A percentile compares a stretch with the other conserved stretches of the same genome.
phyloP scores from a whole-genome alignment of 2,888 invertebrate genomes.

The Encarsia formosa region DNA sequence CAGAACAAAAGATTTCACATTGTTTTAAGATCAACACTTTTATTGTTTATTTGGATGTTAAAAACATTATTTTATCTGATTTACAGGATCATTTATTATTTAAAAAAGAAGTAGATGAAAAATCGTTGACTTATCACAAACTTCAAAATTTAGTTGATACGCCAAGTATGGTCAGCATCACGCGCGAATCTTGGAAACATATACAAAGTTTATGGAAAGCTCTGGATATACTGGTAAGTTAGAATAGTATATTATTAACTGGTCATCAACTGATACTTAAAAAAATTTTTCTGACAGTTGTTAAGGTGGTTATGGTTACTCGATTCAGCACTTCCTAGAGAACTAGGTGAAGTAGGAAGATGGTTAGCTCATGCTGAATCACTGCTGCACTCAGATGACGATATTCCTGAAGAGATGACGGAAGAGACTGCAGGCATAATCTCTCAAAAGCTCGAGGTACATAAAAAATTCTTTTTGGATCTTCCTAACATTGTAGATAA shows the following conservation, averaged over 20 bases:
- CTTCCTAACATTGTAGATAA: constrained; percentile 72
- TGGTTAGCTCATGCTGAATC: constrained; percentile 89
- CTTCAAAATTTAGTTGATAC: constrained; percentile 76
- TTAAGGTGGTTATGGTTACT: constrained; percentile 85
- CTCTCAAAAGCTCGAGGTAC: constrained; percentile 83
- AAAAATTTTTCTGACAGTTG: constrained; percentile 59
- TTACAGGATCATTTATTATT: constrained; percentile 71
- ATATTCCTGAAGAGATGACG: constrained; percentile 79
- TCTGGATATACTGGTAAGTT: constrained; percentile 58
- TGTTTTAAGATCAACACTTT: too few species aligned
- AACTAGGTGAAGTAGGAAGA: constrained; percentile 79
- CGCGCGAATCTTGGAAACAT: constrained; percentile 81
- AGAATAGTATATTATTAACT: too few species aligned
- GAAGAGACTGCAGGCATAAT: constrained; percentile 85
- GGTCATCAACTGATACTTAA: background rate
- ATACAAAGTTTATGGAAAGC: constrained; percentile 78
- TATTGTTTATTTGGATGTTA: background rate
- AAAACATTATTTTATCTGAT: constrained; percentile 1
- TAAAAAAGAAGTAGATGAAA: constrained; percentile 72
- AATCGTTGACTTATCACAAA: constrained; percentile 69
- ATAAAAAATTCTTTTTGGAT: constrained; percentile 83
- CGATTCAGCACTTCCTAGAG: constrained; percentile 80
- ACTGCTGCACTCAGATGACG: constrained; percentile 68
- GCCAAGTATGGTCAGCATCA: constrained; percentile 76
- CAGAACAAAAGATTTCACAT: too few species aligned